Conservation (phyloP, 2,888 invertebrate species). For the Conus canariensis region DNA sequence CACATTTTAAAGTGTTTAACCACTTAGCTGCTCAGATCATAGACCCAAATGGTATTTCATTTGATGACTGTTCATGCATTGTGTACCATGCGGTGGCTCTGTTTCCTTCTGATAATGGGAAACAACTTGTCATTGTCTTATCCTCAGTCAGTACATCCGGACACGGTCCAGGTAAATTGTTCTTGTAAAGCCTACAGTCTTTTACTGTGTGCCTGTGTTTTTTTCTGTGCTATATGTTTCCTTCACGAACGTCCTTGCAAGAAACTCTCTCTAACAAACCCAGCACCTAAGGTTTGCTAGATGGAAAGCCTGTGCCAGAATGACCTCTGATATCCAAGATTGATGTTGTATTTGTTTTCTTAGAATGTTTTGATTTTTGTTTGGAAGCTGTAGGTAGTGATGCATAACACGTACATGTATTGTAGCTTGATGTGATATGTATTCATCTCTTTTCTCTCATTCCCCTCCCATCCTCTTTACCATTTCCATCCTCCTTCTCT, state of each 20-base stretch:
- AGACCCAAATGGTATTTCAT: too few relatives aligned
- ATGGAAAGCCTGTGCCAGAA: not conserved
- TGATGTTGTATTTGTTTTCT: not conserved
- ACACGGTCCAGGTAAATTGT: conserved; percentile 48
- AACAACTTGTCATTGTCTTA: conserved; percentile 27
- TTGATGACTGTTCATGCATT: not conserved
- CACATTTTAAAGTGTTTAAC: too few relatives aligned
- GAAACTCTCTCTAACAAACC: too few relatives aligned
- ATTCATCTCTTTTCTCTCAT: too few relatives aligned
- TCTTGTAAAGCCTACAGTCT: not conserved
- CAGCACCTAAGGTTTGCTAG: not conserved
- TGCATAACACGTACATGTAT: too few relatives aligned
- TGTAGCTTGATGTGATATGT: too few relatives aligned
- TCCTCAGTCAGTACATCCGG: conserved; percentile 52
- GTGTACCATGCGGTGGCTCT: not conserved
- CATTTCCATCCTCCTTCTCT: too few relatives aligned
- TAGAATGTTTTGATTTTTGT: not conserved
- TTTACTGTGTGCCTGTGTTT: conserved; percentile 17
- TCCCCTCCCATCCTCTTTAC: too few relatives aligned
- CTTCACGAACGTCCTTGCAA: not conserved
- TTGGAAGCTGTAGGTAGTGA: too few relatives aligned
- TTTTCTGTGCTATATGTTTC: not conserved
- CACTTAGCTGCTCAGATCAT: too few relatives aligned
- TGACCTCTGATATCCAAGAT: not conserved
- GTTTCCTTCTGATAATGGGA: not conserved